A percentile compares a stretch with the other conserved stretches of the same genome.
Evolutionary conservation across 2,113 vertebrate genomes (phyloP).

Genomic region (Phrynocephalus versicolor): DNA sequence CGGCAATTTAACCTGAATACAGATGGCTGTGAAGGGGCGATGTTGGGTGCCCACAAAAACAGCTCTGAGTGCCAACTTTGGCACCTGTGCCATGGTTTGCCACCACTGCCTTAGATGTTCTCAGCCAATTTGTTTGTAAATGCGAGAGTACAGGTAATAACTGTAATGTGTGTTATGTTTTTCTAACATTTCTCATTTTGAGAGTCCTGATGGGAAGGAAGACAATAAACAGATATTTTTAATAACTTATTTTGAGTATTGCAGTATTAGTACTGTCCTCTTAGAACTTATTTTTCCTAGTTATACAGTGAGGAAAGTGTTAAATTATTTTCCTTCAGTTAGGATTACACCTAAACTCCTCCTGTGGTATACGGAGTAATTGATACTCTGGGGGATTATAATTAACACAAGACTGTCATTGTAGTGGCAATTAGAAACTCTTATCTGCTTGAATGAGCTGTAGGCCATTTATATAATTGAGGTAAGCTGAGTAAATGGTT

Average conservation of each 20-base stretch:
- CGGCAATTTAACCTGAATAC: too few relatives aligned
- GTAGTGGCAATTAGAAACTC: slow-evolving; percentile 81
- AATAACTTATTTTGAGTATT: background rate
- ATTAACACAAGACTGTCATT: slow-evolving; percentile 77
- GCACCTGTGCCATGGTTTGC: too few relatives aligned
- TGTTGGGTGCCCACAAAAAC: too few relatives aligned
- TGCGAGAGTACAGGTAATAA: background rate
- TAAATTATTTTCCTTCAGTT: slow-evolving; percentile 40
- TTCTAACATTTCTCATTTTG: background rate
- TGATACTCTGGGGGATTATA: slow-evolving; percentile 67
- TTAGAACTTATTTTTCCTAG: background rate
- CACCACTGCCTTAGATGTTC: background rate
- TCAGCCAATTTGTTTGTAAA: background rate
- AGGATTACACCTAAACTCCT: slow-evolving; percentile 39
- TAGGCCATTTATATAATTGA: slow-evolving; percentile 74
- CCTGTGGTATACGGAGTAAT: slow-evolving; percentile 48
- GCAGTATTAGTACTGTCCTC: background rate
- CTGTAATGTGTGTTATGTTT: background rate
- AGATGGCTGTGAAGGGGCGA: too few relatives aligned
- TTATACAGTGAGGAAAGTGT: background rate
- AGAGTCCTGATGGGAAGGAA: background rate
- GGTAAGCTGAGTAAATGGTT: slow-evolving; percentile 73
- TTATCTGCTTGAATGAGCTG: slow-evolving; percentile 70
- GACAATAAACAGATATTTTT: background rate
- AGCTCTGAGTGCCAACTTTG: too few relatives aligned